Evolutionary conservation across 1,140 invertebrate species (phyloP).

Genomic region (Arion vulgaris): DNA sequence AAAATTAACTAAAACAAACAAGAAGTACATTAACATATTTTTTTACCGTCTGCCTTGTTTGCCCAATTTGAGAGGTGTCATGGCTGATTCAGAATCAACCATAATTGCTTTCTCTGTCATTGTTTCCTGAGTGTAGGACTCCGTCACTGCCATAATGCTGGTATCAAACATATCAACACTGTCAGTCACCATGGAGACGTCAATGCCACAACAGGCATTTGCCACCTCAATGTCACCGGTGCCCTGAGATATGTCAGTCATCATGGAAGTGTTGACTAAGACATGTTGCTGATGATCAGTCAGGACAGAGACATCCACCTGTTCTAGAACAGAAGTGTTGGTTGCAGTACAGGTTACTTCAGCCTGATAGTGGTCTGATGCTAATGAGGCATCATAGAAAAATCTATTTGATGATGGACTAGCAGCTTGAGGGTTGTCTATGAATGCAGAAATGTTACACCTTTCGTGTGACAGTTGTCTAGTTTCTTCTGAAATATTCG

Average conservation of each 20-base stretch:
- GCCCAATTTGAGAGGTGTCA: constrained; percentile 56
- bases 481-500: neutral
- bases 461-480: neutral
- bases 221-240: neutral
- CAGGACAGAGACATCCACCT: neutral
- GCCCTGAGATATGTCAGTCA: neutral
- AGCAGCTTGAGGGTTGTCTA: neutral
- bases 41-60: constrained; percentile 52
- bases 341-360: neutral
- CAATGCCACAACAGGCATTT: neutral
- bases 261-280: neutral
- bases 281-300: neutral
- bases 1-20: too few species aligned
- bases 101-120: constrained; percentile 42
- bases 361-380: neutral
- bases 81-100: constrained; percentile 42
- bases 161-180: constrained; percentile 11
- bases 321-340: neutral
- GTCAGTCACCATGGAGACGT: constrained; percentile 25
- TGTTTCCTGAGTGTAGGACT: constrained; percentile 28
- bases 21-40: too few species aligned
- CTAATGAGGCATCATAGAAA: neutral
- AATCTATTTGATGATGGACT: neutral
- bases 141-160: constrained; percentile 38
- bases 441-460: neutral